Evolutionary conservation across 2,888 invertebrate genomes (phyloP), one percentile per base, ranked within the genome.

Genomic region (Emmelina monodactyla): DNA sequence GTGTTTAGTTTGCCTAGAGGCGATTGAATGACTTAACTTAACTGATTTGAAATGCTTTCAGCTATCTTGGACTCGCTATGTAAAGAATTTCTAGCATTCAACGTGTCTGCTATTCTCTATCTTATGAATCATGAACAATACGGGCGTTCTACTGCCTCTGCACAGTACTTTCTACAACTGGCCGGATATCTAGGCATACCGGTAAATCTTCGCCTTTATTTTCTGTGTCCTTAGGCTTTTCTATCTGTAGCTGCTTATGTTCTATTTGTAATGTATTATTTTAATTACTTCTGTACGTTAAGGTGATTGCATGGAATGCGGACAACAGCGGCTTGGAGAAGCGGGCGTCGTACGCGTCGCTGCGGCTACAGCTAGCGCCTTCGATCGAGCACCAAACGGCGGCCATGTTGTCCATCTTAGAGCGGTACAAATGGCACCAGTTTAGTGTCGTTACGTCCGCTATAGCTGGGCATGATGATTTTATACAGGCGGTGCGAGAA

Each of bases 91-190:
- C 85, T 94, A 44, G 88, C 89, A 50, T 88, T 87, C 53, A 94
- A 94, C 80, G 93, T 94, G 43, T 92, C 93, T 48, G 92, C 94
- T 57, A 94, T 96, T 60, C 83, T 96, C 51, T 95, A 94, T 76
- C 86, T 96, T 82, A 95, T 94, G 89, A 95, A 95, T 80, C 92
- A 94, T 75, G 94, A 95, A 82, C 89, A 90, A 72, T 95, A 94
- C 61, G 94, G 94, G 31, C 85, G 93, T 44, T 93, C 93, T 70
- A 94, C 94, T 40, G 94, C 94, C 49, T 93, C 94, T 45, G 93
- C 94, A 39, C 94, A 95, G 70, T 95, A 95, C 78, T 93, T 95
- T 70, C 85, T 95, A 46, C 94, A 95, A 80, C 83, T 95, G 56
- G 93, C 94, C 48, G 94, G 93, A 38, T 95, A 95, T 76, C 83